A percentile compares a stretch with the other conserved stretches of the same genome.
Conservation (phyloP, 2,888 invertebrate species). For the Flexamia atlantica region DNA sequence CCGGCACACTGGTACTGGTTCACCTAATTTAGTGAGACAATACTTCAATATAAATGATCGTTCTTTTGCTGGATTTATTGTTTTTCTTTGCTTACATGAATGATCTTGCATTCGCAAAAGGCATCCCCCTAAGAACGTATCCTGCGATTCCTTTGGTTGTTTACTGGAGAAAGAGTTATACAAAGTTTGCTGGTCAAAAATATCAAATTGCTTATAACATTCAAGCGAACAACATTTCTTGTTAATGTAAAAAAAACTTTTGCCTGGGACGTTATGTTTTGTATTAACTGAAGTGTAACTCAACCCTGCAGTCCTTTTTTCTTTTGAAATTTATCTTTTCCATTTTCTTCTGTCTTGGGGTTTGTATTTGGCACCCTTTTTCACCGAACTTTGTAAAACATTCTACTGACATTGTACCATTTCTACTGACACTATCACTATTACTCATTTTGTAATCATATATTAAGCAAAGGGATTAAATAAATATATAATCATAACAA, state of each 20-base stretch:
- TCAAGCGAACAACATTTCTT: slow-evolving; percentile 10
- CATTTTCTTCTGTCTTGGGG: slow-evolving; percentile 6
- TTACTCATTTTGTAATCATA: slow-evolving; percentile 29
- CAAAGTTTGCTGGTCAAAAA: slow-evolving; percentile 32
- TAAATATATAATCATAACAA: background rate
- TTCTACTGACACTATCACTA: no score
- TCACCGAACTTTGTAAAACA: slow-evolving; percentile 43
- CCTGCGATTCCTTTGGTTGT: slow-evolving; percentile 55
- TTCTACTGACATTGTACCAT: no score
- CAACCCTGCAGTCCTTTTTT: background rate
- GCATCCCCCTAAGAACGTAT: slow-evolving; percentile 21
- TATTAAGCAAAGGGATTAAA: no score
- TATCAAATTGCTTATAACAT: slow-evolving; percentile 2
- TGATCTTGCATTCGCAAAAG: background rate
- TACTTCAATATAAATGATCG: slow-evolving; percentile 20
- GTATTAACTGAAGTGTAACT: background rate
- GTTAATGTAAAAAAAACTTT: background rate
- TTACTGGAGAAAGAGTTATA: slow-evolving; percentile 26
- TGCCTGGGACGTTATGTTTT: background rate
- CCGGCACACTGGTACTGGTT: slow-evolving; percentile 38
- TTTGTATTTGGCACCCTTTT: slow-evolving; percentile 49
- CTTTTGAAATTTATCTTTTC: slow-evolving; percentile 46
- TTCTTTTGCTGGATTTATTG: background rate
- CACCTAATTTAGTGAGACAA: slow-evolving; percentile 24
- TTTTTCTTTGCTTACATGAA: background rate